phyloP scores from a whole-genome alignment of 2,113 vertebrate genomes.

The Murina feae region DNA sequence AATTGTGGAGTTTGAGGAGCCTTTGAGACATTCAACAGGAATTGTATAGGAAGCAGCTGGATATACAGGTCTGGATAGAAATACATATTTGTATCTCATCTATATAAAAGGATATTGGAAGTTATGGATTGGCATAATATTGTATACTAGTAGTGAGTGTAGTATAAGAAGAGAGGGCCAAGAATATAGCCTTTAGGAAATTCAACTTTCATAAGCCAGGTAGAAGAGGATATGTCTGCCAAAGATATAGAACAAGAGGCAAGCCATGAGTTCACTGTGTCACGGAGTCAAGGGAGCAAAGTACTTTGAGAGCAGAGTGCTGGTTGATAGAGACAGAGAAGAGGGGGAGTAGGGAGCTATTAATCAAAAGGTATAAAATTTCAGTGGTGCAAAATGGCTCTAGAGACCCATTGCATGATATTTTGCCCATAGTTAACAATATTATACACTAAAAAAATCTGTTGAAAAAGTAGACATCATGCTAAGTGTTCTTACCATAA shows the following conservation, averaged over 20 bases:
- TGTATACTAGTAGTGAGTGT: not conserved
- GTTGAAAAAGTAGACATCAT: not conserved
- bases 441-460: not conserved
- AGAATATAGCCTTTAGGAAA: slow-evolving; percentile 21
- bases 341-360: not conserved
- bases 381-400: not conserved
- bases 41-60: not conserved
- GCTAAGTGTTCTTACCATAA: not conserved
- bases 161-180: not conserved
- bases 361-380: not conserved
- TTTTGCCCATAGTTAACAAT: not conserved
- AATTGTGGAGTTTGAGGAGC: not conserved
- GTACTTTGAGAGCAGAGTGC: not conserved
- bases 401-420: not conserved
- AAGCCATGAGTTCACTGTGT: not conserved
- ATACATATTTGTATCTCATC: not conserved
- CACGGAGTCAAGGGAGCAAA: not conserved
- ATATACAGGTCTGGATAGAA: not conserved
- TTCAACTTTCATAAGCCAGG: not conserved
- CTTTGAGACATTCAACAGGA: not conserved
- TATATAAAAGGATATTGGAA: slow-evolving; percentile 8
- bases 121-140: not conserved
- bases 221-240: not conserved
- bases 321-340: not conserved
- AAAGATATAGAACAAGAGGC: not conserved